A percentile compares a stretch with the other conserved stretches of the same genome.
Conservation (phyloP, 2,797 vertebrate genomes). For the Petrocephalus schoutedeni region DNA sequence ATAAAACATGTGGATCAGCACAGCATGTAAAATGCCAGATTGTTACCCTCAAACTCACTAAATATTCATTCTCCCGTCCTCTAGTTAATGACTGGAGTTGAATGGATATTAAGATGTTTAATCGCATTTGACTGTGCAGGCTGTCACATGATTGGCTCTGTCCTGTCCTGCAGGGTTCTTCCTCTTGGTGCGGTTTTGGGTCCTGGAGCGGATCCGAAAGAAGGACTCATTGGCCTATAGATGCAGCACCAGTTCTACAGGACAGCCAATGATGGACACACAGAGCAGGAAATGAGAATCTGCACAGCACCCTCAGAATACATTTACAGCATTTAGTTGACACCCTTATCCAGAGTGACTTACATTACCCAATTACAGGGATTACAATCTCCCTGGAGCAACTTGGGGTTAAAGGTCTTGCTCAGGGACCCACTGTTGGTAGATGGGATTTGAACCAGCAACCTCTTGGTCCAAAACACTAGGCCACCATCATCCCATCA, state of each 20-base stretch:
- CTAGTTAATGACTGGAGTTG: no score
- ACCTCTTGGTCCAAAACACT: no score
- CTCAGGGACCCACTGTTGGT: no score
- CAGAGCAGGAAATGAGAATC: background rate
- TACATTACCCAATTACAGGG: no score
- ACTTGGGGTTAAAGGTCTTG: no score
- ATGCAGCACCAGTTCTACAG: background rate
- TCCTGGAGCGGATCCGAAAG: background rate
- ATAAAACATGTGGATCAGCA: background rate
- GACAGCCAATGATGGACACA: background rate
- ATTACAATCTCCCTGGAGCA: no score
- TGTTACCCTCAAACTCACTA: background rate
- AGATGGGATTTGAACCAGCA: no score
- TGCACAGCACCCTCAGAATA: background rate
- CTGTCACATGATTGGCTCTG: background rate
- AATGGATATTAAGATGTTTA: background rate
- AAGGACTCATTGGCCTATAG: background rate
- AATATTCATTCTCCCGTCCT: background rate
- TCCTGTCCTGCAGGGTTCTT: background rate
- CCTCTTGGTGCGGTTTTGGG: background rate
- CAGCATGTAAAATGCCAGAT: background rate
- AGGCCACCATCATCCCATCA: no score
- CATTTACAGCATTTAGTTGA: no score
- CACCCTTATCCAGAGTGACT: no score
- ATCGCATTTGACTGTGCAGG: background rate